A percentile compares a stretch with the other conserved stretches of the same genome.
Conservation (phyloP, 2,888 invertebrate genomes). For the Philhelius pedissequus region DNA sequence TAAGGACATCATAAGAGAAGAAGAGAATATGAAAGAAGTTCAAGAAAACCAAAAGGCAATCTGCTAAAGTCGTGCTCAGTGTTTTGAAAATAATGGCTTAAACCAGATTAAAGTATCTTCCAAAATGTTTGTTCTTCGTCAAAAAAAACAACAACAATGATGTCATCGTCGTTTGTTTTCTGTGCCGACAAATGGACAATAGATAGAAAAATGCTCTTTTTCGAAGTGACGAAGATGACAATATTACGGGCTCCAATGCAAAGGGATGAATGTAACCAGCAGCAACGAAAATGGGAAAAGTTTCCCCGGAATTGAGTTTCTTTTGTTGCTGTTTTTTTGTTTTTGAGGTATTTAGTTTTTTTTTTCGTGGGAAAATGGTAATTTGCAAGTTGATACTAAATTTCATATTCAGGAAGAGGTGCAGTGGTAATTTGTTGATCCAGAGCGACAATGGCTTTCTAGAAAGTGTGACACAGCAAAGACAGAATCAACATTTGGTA, state of each 20-base stretch:
- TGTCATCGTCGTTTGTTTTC: neutral
- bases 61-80: constrained; percentile 66
- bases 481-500: neutral
- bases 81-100: constrained; percentile 67
- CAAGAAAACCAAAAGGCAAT: constrained; percentile 51
- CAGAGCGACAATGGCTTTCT: constrained; percentile 53
- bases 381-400: constrained; percentile 62
- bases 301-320: constrained; percentile 34
- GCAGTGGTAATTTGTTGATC: constrained; percentile 63
- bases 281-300: constrained; percentile 54
- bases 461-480: constrained; percentile 6
- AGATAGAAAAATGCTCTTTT: neutral
- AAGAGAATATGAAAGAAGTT: neutral
- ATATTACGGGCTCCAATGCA: neutral
- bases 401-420: constrained; percentile 63
- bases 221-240: neutral
- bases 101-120: constrained; percentile 58
- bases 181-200: neutral
- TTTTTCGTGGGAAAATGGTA: constrained; percentile 40
- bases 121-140: neutral
- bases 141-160: neutral
- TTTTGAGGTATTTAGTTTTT: constrained; percentile 10
- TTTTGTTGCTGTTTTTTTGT: constrained; percentile 22
- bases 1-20: neutral
- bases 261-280: constrained; percentile 9